A percentile compares a stretch with the other conserved stretches of the same genome.
Conservation (phyloP, 2,113 vertebrate species). For the Alectura lathami region DNA sequence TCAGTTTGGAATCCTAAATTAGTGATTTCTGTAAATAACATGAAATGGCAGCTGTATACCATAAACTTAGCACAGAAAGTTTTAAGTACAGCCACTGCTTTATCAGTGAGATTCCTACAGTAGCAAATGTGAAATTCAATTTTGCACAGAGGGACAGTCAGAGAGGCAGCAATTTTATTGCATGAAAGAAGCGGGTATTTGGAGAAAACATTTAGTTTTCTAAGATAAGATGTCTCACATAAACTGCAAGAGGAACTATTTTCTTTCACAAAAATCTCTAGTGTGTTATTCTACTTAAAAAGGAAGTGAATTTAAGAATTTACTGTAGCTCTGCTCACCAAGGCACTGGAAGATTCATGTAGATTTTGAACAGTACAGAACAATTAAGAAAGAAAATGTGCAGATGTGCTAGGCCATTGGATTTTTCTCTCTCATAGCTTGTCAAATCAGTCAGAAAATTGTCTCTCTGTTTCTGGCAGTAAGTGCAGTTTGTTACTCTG, state of each 20-base stretch:
- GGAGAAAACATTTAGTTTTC: constrained; percentile 2
- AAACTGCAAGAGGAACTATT: neutral
- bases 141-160: neutral
- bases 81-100: neutral
- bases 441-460: constrained; percentile 64
- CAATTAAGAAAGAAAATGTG: constrained; percentile 43
- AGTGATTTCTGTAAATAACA: neutral
- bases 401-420: constrained; percentile 30
- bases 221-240: constrained; percentile 13
- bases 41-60: neutral
- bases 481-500: neutral
- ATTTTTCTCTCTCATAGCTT: constrained; percentile 40
- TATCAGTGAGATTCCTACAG: neutral
- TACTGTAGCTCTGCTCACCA: neutral
- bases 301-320: neutral
- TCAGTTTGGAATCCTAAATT: neutral
- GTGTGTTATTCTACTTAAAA: neutral
- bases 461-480: constrained; percentile 12
- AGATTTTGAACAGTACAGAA: constrained; percentile 19
- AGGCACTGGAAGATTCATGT: constrained; percentile 14
- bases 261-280: neutral
- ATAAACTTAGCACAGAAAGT: neutral
- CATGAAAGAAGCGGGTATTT: neutral
- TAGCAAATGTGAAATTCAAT: neutral
- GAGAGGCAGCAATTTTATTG: neutral